Conservation (phyloP, 1,140 invertebrate species). For the Calliphora vicina region DNA sequence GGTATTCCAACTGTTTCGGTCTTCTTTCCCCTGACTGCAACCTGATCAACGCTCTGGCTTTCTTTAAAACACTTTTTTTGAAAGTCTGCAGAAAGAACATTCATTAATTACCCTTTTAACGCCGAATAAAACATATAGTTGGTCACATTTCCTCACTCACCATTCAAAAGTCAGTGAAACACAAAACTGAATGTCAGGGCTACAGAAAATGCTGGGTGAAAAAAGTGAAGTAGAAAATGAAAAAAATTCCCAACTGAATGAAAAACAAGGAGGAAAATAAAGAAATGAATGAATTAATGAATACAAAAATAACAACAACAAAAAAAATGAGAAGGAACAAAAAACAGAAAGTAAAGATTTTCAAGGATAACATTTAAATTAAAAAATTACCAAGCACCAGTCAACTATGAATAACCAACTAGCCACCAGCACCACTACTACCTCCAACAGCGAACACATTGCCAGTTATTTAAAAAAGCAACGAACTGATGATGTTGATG, state of each 20-base stretch:
- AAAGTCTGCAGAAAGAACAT: too few species aligned
- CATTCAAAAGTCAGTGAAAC: not conserved
- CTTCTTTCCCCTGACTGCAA: too few species aligned
- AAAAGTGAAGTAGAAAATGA: not conserved
- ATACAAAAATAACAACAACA: not conserved
- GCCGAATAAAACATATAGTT: not conserved
- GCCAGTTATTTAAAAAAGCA: not conserved
- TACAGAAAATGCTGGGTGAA: not conserved
- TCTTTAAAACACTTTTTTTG: too few species aligned
- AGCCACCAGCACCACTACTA: not conserved
- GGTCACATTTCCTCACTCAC: not conserved
- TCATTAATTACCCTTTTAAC: too few species aligned
- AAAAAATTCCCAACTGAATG: not conserved
- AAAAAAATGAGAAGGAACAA: not conserved
- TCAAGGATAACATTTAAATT: conserved; percentile 2
- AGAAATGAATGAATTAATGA: not conserved
- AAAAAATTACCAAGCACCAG: conserved; percentile 3
- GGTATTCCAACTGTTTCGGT: too few species aligned
- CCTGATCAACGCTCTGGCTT: too few species aligned
- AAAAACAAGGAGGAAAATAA: not conserved
- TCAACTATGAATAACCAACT: not conserved
- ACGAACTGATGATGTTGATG: not conserved
- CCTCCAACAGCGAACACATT: not conserved
- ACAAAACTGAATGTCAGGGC: not conserved
- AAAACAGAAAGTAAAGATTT: not conserved